Evolutionary conservation across 2,888 invertebrate species (phyloP).

Genomic region (Drosophila bunnanda): DNA sequence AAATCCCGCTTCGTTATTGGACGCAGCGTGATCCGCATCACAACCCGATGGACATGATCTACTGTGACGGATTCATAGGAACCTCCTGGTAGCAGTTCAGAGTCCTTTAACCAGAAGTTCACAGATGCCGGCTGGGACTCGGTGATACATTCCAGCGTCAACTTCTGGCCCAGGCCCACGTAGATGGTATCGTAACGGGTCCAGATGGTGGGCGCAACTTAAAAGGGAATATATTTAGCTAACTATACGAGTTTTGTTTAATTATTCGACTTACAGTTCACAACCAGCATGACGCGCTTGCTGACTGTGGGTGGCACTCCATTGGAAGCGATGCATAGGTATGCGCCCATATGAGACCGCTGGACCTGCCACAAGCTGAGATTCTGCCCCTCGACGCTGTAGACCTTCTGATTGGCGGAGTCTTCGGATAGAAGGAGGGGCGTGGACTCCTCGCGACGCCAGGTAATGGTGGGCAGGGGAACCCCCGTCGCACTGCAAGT

Average conservation of each 20-base stretch:
- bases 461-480: conserved; percentile 93
- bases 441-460: conserved; percentile 93
- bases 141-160: conserved; percentile 82
- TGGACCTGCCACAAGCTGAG: conserved; percentile 81
- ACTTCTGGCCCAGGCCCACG: conserved; percentile 82
- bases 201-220: conserved; percentile 84
- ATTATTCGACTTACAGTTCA: conserved; percentile 80
- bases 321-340: conserved; percentile 84
- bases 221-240: neutral
- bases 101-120: conserved; percentile 84
- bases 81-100: conserved; percentile 83
- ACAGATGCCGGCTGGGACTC: conserved; percentile 84
- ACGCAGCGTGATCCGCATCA: conserved; percentile 89
- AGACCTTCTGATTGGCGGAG: conserved; percentile 69
- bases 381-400: conserved; percentile 82
- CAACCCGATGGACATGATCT: conserved; percentile 91
- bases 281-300: conserved; percentile 82
- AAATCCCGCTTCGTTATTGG: conserved; percentile 89
- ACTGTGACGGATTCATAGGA: conserved; percentile 86
- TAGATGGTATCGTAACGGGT: conserved; percentile 83
- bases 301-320: conserved; percentile 85
- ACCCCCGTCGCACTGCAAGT: conserved; percentile 94
- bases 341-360: conserved; percentile 83
- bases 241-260: neutral
- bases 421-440: conserved; percentile 72